These are phyloP conservation scores for Enteromius treurensis DNA, from an alignment of 2,797 vertebrate species.

Conservation along the genomic window DNA sequence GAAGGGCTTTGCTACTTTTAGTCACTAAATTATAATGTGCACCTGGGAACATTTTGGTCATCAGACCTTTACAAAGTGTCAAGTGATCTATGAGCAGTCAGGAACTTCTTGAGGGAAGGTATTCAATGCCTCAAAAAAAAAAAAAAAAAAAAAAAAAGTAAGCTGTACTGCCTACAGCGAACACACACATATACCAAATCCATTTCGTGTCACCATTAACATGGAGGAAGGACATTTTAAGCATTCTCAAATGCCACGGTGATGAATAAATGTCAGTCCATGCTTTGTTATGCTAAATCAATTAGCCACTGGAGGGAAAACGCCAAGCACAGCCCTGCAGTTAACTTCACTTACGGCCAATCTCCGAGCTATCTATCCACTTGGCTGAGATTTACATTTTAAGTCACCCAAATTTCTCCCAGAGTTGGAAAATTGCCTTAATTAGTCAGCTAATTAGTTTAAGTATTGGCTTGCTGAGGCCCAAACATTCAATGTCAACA, in stretches of 20 bases:
- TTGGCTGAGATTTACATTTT: conserved; percentile 64
- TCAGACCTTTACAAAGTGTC: conserved; percentile 60
- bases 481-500: conserved; percentile 68
- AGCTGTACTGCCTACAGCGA: conserved; percentile 41
- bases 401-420: conserved; percentile 67
- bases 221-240: conserved; percentile 60
- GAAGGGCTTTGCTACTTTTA: conserved; percentile 61
- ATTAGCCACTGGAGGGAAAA: conserved; percentile 59
- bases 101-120: conserved; percentile 56
- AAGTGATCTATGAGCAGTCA: conserved; percentile 63
- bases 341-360: conserved; percentile 56
- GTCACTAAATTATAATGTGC: conserved; percentile 60
- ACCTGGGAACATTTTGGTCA: conserved; percentile 61
- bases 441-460: conserved; percentile 76
- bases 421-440: conserved; percentile 74
- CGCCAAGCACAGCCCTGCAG: conserved; percentile 38
- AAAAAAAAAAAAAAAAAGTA: conserved; percentile 5
- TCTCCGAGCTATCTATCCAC: conserved; percentile 46
- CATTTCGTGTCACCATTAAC: conserved; percentile 58
- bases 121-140: conserved; percentile 51
- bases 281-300: conserved; percentile 67
- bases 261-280: conserved; percentile 67
- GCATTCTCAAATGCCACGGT: conserved; percentile 62
- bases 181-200: conserved; percentile 52
- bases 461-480: conserved; percentile 63